Evolutionary conservation across 2,113 vertebrate species (phyloP).

Genomic region (Austrofundulus limnaeus): DNA sequence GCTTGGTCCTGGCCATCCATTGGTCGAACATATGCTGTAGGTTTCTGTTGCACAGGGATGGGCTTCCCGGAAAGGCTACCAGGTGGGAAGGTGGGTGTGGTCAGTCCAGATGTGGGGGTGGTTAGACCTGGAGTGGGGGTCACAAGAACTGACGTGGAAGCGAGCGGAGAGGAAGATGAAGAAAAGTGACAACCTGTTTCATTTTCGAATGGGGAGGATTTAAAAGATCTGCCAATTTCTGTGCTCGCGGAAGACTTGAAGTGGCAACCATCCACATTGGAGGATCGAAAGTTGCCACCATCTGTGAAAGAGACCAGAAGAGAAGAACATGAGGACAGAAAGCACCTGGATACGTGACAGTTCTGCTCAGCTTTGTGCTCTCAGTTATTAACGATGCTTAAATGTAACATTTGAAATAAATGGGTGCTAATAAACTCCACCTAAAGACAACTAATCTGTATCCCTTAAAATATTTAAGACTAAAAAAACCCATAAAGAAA

Average conservation of each 20-base stretch:
- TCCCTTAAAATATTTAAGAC: too few relatives aligned
- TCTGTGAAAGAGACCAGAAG: conserved; percentile 38
- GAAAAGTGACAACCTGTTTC: conserved; percentile 81
- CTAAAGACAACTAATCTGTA: too few relatives aligned
- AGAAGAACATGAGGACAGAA: background rate
- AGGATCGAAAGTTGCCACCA: conserved; percentile 60
- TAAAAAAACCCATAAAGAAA: too few relatives aligned
- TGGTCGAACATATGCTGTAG: conserved; percentile 91
- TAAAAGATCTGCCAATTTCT: conserved; percentile 81
- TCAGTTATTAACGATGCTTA: too few relatives aligned
- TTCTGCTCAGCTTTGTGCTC: background rate
- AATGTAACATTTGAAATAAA: too few relatives aligned
- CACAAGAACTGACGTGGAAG: conserved; percentile 89
- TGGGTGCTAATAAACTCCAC: too few relatives aligned
- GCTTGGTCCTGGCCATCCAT: conserved; percentile 96
- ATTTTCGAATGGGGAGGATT: conserved; percentile 81
- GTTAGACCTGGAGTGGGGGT: conserved; percentile 70
- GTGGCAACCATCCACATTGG: conserved; percentile 71
- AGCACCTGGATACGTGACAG: background rate
- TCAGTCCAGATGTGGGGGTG: conserved; percentile 78
- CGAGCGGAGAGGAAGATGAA: conserved; percentile 79
- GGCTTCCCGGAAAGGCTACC: conserved; percentile 87
- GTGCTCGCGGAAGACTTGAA: conserved; percentile 74
- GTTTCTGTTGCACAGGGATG: conserved; percentile 88
- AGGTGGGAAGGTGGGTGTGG: conserved; percentile 85